Conservation (phyloP, 2,113 vertebrate species). For the Polypterus bichir region DNA sequence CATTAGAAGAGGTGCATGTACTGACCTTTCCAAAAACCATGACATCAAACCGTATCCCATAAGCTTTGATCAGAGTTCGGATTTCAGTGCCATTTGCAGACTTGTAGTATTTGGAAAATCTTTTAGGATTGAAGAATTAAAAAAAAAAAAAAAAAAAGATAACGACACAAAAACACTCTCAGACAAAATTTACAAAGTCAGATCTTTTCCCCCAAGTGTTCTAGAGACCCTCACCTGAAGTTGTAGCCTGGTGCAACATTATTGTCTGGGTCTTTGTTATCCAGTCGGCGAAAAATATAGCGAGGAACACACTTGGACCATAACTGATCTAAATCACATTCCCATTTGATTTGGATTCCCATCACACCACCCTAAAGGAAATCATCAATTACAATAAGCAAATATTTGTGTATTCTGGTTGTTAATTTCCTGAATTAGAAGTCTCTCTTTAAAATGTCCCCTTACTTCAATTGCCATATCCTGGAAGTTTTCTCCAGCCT, state of each 20-base stretch:
- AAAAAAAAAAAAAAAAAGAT: background rate
- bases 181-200: too few species aligned
- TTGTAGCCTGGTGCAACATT: constrained; percentile 72
- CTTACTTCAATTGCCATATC: constrained; percentile 68
- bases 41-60: constrained; percentile 72
- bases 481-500: constrained; percentile 64
- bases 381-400: background rate
- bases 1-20: background rate
- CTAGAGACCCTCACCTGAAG: constrained; percentile 53
- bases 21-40: constrained; percentile 73
- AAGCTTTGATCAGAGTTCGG: constrained; percentile 68
- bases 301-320: constrained; percentile 52
- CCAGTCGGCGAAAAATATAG: constrained; percentile 70
- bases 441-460: background rate
- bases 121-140: constrained; percentile 21
- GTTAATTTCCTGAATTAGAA: background rate
- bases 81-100: constrained; percentile 34
- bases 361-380: constrained; percentile 64
- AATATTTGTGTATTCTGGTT: background rate
- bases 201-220: too few species aligned
- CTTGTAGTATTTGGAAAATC: constrained; percentile 72
- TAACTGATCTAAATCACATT: constrained; percentile 64
- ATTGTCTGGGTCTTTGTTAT: constrained; percentile 49
- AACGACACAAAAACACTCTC: background rate
- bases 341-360: constrained; percentile 57